These are phyloP conservation scores for Clytia hemisphaerica DNA, from an alignment of 30 jellyfish, hydroid and myxozoan genomes.

Conservation along the genomic window DNA sequence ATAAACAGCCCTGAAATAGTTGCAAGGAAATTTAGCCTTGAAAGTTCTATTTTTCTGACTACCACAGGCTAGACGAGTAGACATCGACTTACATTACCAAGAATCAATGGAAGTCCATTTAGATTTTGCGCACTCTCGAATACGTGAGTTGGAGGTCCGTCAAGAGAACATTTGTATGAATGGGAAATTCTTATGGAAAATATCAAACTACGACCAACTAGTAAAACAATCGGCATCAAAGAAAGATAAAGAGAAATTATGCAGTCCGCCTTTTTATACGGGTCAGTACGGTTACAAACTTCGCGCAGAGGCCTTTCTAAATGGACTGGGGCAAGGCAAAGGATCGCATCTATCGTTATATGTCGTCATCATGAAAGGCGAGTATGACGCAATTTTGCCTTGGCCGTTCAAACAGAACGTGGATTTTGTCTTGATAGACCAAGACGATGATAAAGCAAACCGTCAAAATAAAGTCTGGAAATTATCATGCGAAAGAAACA, in stretches of 20 bases:
- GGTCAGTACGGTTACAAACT: constrained; percentile 95
- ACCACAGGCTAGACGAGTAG: constrained; percentile 78
- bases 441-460: constrained; percentile 71
- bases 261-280: constrained; percentile 97
- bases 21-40: no score
- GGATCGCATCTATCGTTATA: constrained; percentile 89
- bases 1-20: no score
- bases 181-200: constrained; percentile 89
- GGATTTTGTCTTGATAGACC: constrained; percentile 82
- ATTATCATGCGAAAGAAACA: constrained; percentile 83
- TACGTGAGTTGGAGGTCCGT: constrained; percentile 83
- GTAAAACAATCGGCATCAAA: constrained; percentile 84
- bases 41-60: no score
- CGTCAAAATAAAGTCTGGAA: constrained; percentile 93
- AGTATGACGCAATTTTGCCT: constrained; percentile 94
- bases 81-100: constrained; percentile 58
- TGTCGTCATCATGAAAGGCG: constrained; percentile 96
- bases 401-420: constrained; percentile 97
- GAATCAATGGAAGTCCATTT: constrained; percentile 74
- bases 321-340: constrained; percentile 96
- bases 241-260: constrained; percentile 81
- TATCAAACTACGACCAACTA: constrained; percentile 68
- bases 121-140: constrained; percentile 79
- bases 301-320: constrained; percentile 93
- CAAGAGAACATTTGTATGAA: constrained; percentile 94